Evolutionary conservation across 1,140 invertebrate species (phyloP), one percentile per base, ranked within the genome.

Genomic region (Halyomorpha halys): DNA sequence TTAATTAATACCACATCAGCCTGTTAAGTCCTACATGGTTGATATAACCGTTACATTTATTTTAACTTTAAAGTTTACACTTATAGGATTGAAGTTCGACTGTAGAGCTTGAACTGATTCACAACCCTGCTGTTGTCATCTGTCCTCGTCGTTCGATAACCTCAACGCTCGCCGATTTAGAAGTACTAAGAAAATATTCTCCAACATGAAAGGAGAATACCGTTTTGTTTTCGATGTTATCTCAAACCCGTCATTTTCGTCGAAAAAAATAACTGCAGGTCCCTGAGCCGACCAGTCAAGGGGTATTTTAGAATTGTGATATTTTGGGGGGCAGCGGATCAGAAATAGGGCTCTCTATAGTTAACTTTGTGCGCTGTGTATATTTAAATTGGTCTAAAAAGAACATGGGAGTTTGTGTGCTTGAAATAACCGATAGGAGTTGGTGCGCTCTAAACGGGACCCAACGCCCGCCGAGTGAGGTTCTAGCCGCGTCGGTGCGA

Each of bases 291-390:
- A 56, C 53, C 53, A 56, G 53, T 56, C 19, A 56, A 56, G 18
- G 44, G 45, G 65, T 66, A 65, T 67, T 67, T 67, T 67, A 67
- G 63, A 67, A 67, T 67, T 65, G 66, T 67, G 66, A 67, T 67
- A 67, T 67, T 67, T 67, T 49, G 66, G 66, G 53, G 63, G 66
- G 63, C 59, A 61, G 49, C 53, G 66, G 66, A 65, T 67, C 66
- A 67, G 63, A 67, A 67, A 67, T 67, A 67, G 66, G 66, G 66
- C 63, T 66, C 63, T 62, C 66, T 67, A 67, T 67, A 67, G 66
- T 67, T 67, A 67, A 67, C 66, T 67, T 65, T 62, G 66, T 65
- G 66, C 63, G 63, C 60, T 63, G 65, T 59, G 65, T 66, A 66
- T 66, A 66, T 66, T 66, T 66, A 66, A 66, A 66, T 66, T 66